Evolutionary conservation across 2,797 vertebrate species (phyloP).

Genomic region (Myotis daubentonii): DNA sequence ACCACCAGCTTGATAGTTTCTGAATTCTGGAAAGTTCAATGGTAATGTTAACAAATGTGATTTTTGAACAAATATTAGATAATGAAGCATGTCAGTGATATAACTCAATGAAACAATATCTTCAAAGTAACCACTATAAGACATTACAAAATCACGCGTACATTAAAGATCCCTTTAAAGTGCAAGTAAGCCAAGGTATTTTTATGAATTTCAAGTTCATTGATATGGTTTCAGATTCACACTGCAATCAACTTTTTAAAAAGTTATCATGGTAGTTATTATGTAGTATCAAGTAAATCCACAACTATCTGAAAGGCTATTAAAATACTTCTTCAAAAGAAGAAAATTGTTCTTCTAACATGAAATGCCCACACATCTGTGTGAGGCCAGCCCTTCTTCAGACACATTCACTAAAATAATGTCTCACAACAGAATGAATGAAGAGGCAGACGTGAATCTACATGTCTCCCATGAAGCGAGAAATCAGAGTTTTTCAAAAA

Average conservation of each 20-base stretch:
- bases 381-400: not conserved
- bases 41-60: constrained; percentile 36
- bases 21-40: not conserved
- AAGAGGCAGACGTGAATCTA: not conserved
- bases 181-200: not conserved
- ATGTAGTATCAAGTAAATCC: not conserved
- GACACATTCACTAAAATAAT: not conserved
- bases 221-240: not conserved
- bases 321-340: not conserved
- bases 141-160: not conserved
- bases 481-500: not conserved
- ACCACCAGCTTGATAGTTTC: constrained; percentile 37
- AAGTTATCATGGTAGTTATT: not conserved
- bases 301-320: not conserved
- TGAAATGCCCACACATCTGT: not conserved
- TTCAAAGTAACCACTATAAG: not conserved
- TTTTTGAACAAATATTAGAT: not conserved
- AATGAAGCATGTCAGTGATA: not conserved
- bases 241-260: not conserved
- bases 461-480: not conserved
- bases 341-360: not conserved
- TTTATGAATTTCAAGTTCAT: not conserved
- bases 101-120: constrained; percentile 18
- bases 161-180: not conserved
- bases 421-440: not conserved